Conservation (phyloP, 1,140 invertebrate species). For the Neuroterus valhalla region DNA sequence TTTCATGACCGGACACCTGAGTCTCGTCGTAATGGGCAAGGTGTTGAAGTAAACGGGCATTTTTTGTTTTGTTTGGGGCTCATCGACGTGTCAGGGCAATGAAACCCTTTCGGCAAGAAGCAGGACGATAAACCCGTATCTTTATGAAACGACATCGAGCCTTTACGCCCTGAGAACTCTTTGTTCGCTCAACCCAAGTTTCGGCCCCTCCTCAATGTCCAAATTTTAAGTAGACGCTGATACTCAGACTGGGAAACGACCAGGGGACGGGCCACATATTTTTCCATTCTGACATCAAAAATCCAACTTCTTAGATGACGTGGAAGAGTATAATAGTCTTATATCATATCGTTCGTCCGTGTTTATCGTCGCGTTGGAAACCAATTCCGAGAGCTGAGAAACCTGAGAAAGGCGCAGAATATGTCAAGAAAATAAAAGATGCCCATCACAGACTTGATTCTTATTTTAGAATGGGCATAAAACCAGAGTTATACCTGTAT, state of each 20-base stretch:
- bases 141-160: conserved; percentile 50
- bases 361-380: not conserved
- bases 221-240: conserved; percentile 21
- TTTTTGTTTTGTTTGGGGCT: conserved; percentile 55
- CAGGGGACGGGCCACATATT: conserved; percentile 13
- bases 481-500: not conserved
- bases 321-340: conserved; percentile 5
- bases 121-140: conserved; percentile 60
- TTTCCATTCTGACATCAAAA: conserved; percentile 2
- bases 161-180: conserved; percentile 5
- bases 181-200: conserved; percentile 2
- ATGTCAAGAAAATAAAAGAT: not conserved
- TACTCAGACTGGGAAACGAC: not conserved
- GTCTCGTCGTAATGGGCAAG: conserved; percentile 52
- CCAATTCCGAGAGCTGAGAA: not conserved
- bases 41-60: conserved; percentile 58
- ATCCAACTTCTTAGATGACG: not conserved
- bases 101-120: conserved; percentile 46
- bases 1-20: conserved; percentile 31
- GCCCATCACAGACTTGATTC: not conserved
- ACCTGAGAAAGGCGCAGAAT: not conserved
- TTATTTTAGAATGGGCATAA: not conserved
- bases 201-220: conserved; percentile 17
- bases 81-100: conserved; percentile 39
- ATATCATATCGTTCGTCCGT: not conserved